These are phyloP conservation scores for Darevskia mixta DNA, from an alignment of 2,797 vertebrate species.

Conservation along the genomic window DNA sequence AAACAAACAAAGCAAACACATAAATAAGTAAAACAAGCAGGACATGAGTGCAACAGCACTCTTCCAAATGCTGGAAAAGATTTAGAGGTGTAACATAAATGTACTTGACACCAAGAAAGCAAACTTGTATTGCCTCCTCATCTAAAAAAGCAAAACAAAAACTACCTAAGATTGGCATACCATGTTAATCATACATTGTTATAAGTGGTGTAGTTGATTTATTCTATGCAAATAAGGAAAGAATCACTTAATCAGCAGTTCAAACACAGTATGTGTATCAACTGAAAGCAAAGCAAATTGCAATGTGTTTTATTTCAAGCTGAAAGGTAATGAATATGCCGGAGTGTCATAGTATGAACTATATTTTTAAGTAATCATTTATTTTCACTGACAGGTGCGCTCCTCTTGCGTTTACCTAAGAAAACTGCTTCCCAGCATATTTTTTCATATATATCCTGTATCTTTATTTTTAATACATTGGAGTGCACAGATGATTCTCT, in stretches of 20 bases:
- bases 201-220: constrained; percentile 7
- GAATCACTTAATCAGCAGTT: constrained; percentile 60
- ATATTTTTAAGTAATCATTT: neutral
- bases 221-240: constrained; percentile 27
- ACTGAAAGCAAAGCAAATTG: constrained; percentile 28
- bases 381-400: neutral
- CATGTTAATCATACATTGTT: constrained; percentile 36
- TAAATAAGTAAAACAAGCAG: too few species aligned
- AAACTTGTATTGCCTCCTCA: neutral
- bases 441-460: neutral
- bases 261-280: neutral
- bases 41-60: neutral
- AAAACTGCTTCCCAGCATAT: neutral
- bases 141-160: neutral
- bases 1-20: too few species aligned
- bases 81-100: accelerated
- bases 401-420: neutral
- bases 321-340: constrained; percentile 3
- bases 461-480: neutral
- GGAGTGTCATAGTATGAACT: neutral
- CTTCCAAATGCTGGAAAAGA: neutral
- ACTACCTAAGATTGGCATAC: neutral
- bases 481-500: neutral
- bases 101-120: neutral
- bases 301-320: constrained; percentile 29